A percentile compares a stretch with the other conserved stretches of the same genome.
phyloP scores from a whole-genome alignment of 2,113 vertebrate species.

The Urocitellus parryii region DNA sequence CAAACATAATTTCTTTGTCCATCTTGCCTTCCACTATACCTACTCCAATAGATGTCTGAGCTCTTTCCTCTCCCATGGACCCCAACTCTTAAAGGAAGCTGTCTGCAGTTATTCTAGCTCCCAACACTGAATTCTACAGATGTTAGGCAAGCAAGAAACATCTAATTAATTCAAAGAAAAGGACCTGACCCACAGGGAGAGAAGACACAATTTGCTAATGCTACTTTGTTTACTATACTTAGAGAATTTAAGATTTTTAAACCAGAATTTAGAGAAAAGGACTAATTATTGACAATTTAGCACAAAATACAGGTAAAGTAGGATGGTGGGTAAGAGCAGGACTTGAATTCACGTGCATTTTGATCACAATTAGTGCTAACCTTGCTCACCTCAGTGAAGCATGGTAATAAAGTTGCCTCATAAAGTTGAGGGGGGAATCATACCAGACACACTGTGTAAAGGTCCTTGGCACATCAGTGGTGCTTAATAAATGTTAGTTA shows the following conservation, averaged over 20 bases:
- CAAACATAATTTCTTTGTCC: background rate
- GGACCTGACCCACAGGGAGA: background rate
- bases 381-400: rapidly evolving
- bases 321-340: background rate
- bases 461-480: background rate
- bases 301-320: background rate
- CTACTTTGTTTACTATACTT: background rate
- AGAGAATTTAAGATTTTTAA: background rate
- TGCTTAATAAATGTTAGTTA: background rate
- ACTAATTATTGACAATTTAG: background rate
- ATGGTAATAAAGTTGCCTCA: background rate
- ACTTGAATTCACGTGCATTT: rapidly evolving
- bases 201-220: background rate
- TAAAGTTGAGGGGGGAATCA: background rate
- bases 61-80: background rate
- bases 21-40: background rate
- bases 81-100: background rate
- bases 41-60: no score
- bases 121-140: background rate
- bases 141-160: background rate
- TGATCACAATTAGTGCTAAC: background rate
- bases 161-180: conserved; percentile 22
- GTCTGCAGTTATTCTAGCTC: background rate
- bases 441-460: background rate
- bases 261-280: background rate